Percentiles rank a stretch among this genome's conserved stretches.
phyloP scores from a whole-genome alignment of 2,797 vertebrate genomes.

The Girardinus metallicus region DNA sequence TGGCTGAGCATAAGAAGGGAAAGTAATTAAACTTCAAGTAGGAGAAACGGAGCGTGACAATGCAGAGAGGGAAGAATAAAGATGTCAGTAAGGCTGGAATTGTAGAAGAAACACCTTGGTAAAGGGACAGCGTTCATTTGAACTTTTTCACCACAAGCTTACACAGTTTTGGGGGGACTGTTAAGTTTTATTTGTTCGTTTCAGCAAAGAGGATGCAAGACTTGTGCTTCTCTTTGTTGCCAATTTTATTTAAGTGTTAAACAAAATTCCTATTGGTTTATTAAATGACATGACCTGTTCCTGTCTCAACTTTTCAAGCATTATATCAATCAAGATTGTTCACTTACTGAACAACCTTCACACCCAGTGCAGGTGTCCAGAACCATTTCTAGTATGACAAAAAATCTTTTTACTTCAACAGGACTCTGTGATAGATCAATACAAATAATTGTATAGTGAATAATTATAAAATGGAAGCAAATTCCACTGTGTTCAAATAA shows the following conservation, averaged over 20 bases:
- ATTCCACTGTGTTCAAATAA: neutral
- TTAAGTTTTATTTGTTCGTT: neutral
- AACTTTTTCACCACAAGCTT: neutral
- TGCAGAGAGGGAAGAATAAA: conserved; percentile 3
- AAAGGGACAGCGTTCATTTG: neutral
- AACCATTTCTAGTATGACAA: no score
- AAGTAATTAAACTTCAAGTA: conserved; percentile 40
- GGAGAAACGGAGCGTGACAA: conserved; percentile 24
- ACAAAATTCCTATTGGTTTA: neutral
- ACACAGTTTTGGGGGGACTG: neutral
- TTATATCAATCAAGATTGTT: neutral
- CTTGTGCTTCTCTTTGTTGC: neutral
- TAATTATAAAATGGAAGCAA: neutral
- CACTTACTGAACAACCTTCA: neutral
- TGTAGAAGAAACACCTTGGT: neutral
- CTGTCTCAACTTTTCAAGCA: neutral
- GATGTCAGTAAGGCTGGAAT: conserved; percentile 7
- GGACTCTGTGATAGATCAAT: neutral
- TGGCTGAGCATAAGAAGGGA: conserved; percentile 17
- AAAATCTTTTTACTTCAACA: neutral
- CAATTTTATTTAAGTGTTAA: neutral
- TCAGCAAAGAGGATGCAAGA: neutral
- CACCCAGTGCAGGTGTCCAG: no score
- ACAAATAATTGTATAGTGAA: neutral
- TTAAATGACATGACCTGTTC: neutral